Conservation (phyloP, 2,888 invertebrate species). For the Ceramica pisi region DNA sequence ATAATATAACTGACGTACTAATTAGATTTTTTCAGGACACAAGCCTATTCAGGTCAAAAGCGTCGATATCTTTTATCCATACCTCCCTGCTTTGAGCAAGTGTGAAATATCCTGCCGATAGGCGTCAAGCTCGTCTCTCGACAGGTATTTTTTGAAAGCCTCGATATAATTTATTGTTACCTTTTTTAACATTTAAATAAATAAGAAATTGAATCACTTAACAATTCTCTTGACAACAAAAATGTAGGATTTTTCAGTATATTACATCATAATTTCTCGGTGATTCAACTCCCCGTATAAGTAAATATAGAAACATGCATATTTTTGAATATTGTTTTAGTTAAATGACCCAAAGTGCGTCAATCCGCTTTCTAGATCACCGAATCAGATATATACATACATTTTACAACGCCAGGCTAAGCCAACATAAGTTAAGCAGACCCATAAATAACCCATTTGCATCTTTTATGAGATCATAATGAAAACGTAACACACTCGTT, state of each 20-base stretch:
- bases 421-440: background rate
- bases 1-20: too few relatives aligned
- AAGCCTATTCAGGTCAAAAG: too few relatives aligned
- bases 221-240: background rate
- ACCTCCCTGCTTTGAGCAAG: background rate
- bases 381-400: background rate
- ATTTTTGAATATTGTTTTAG: slow-evolving; percentile 19
- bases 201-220: background rate
- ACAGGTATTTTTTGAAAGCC: background rate
- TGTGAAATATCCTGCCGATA: background rate
- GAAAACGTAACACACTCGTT: slow-evolving; percentile 2
- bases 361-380: slow-evolving; percentile 27
- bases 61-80: too few relatives aligned
- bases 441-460: slow-evolving; percentile 10
- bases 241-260: background rate
- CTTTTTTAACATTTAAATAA: too few relatives aligned
- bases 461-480: slow-evolving; percentile 5
- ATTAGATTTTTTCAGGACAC: too few relatives aligned
- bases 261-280: background rate
- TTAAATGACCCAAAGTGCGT: background rate
- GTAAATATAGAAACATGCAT: background rate
- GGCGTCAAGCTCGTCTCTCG: background rate
- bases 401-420: background rate
- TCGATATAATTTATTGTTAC: too few relatives aligned
- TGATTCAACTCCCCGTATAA: background rate